Conservation (phyloP, 2,888 invertebrate species). For the Crematogaster levior region DNA sequence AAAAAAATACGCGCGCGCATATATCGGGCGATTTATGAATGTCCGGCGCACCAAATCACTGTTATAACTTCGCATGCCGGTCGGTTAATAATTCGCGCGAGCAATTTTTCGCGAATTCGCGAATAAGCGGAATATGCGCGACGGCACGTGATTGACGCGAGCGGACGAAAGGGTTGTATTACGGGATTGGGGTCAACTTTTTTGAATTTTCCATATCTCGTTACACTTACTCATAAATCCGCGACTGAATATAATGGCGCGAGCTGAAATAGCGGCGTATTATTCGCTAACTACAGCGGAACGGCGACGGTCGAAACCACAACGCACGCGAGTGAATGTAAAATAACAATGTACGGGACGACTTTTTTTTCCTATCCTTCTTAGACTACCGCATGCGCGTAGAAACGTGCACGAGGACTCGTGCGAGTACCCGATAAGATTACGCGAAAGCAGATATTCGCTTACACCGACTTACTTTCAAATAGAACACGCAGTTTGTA, state of each 20-base stretch:
- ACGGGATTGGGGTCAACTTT: slow-evolving; percentile 40
- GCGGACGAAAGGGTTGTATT: slow-evolving; percentile 15
- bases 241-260: slow-evolving; percentile 57
- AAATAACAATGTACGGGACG: slow-evolving; percentile 50
- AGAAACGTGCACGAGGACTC: background rate
- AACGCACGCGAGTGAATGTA: slow-evolving; percentile 23
- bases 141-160: slow-evolving; percentile 1
- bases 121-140: slow-evolving; percentile 33
- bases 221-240: slow-evolving; percentile 66
- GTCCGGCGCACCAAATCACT: slow-evolving; percentile 44
- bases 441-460: slow-evolving; percentile 38
- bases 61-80: slow-evolving; percentile 27
- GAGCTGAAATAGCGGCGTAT: slow-evolving; percentile 57
- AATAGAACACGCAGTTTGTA: slow-evolving; percentile 39
- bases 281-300: slow-evolving; percentile 33
- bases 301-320: background rate
- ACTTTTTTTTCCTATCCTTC: background rate
- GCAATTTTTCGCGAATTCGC: slow-evolving; percentile 48
- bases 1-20: slow-evolving; percentile 26
- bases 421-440: slow-evolving; percentile 9
- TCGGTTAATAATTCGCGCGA: slow-evolving; percentile 45
- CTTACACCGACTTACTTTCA: slow-evolving; percentile 41
- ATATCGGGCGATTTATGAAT: slow-evolving; percentile 41
- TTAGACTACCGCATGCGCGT: background rate
- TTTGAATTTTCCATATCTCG: slow-evolving; percentile 57